Conservation (phyloP, 2,113 vertebrate genomes). For the Brachypodius melanocephalos region DNA sequence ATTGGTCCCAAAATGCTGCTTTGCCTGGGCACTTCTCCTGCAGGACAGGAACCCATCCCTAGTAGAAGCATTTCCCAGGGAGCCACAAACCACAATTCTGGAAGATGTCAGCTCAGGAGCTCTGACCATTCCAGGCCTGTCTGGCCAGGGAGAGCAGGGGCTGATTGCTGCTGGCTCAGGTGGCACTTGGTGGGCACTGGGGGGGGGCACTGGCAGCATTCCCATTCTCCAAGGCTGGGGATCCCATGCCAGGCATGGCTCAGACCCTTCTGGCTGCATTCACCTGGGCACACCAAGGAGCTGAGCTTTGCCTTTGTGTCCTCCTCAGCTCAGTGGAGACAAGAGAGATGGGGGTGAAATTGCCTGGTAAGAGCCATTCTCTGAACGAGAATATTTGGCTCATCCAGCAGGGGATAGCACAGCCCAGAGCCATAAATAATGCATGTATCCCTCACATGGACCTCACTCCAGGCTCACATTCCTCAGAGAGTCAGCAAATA, state of each 20-base stretch:
- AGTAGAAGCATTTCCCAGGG: neutral
- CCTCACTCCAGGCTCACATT: neutral
- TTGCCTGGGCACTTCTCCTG: neutral
- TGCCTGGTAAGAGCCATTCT: neutral
- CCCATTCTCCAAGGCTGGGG: accelerated
- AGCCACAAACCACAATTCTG: neutral
- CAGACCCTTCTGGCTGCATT: neutral
- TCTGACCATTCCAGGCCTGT: neutral
- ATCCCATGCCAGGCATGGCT: accelerated
- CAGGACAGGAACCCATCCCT: neutral
- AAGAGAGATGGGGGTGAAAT: neutral
- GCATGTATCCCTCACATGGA: neutral
- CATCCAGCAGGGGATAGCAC: neutral
- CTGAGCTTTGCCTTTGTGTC: neutral
- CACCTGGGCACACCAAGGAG: neutral
- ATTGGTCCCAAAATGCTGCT: neutral
- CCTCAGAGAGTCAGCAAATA: neutral
- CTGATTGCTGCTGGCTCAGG: neutral
- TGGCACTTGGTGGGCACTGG: neutral
- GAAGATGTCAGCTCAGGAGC: neutral
- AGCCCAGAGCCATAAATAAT: neutral
- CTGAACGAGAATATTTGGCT: neutral
- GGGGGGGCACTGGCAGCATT: neutral
- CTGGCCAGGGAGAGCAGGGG: neutral
- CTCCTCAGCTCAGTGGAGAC: neutral